These are phyloP conservation scores for Varanus komodoensis DNA, from an alignment of 2,113 vertebrate species.

Conservation along the genomic window DNA sequence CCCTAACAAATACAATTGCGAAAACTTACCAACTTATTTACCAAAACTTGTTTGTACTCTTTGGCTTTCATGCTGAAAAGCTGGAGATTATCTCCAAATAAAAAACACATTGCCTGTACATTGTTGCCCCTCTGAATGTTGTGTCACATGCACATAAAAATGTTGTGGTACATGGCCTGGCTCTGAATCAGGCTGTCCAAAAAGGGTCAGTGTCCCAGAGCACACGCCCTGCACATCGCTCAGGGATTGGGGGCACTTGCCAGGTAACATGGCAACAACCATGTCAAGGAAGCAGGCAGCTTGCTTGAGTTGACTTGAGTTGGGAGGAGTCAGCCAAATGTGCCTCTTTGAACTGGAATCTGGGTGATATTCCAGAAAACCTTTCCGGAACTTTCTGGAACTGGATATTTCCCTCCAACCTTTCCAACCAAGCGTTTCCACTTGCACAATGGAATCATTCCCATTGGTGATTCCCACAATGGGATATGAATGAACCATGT, in stretches of 20 bases:
- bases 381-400: no score
- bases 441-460: background rate
- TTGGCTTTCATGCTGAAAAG: background rate
- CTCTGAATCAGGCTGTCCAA: background rate
- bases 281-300: slow-evolving; percentile 9
- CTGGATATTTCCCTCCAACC: background rate
- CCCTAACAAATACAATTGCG: background rate
- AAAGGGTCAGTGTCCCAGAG: background rate
- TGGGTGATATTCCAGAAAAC: background rate
- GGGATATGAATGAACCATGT: background rate
- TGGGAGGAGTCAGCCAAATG: background rate
- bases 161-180: background rate
- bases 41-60: background rate
- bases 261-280: background rate
- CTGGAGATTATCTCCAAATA: background rate
- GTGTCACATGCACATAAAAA: background rate
- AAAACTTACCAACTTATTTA: background rate
- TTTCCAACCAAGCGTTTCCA: background rate
- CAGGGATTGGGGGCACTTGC: background rate
- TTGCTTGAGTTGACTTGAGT: background rate
- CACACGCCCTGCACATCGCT: background rate
- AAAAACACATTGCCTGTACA: background rate
- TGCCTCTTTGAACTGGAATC: background rate
- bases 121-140: background rate
- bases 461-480: background rate